Conservation (phyloP, 2,113 vertebrate genomes). For the Clarias magur region DNA sequence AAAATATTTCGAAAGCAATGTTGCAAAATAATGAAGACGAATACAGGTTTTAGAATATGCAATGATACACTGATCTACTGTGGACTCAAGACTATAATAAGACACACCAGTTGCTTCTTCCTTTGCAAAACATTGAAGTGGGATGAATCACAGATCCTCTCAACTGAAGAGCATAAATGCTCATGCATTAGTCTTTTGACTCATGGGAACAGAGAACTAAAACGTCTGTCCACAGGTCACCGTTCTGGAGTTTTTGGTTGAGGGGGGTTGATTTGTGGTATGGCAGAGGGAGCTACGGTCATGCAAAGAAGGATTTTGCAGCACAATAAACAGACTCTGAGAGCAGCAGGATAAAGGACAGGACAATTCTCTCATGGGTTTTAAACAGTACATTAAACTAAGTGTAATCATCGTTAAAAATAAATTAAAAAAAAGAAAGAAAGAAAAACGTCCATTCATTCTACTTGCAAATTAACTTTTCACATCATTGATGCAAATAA, state of each 20-base stretch:
- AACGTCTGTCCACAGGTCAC: neutral
- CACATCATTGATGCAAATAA: neutral
- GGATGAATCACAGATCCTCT: slow-evolving; percentile 34
- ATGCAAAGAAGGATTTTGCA: slow-evolving; percentile 29
- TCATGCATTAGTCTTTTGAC: slow-evolving; percentile 28
- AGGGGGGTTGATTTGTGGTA: slow-evolving; percentile 45
- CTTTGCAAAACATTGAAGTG: slow-evolving; percentile 34
- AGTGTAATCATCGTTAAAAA: neutral
- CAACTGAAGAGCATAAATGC: slow-evolving; percentile 33
- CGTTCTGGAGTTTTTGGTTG: slow-evolving; percentile 26
- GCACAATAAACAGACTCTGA: slow-evolving; percentile 11
- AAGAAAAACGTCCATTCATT: neutral
- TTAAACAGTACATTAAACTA: slow-evolving; percentile 2
- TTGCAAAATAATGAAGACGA: neutral
- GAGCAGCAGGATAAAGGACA: neutral
- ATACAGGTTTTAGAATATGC: neutral
- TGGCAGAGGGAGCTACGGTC: slow-evolving; percentile 25
- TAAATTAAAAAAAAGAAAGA: too few species aligned
- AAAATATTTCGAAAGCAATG: too few species aligned
- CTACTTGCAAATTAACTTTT: neutral
- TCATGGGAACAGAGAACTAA: slow-evolving; percentile 19
- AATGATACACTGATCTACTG: slow-evolving; percentile 19
- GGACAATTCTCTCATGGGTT: neutral
- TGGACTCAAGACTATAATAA: slow-evolving; percentile 13
- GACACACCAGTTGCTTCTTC: slow-evolving; percentile 22